phyloP scores from a whole-genome alignment of 2,888 invertebrate genomes.

The Callinectes sapidus region DNA sequence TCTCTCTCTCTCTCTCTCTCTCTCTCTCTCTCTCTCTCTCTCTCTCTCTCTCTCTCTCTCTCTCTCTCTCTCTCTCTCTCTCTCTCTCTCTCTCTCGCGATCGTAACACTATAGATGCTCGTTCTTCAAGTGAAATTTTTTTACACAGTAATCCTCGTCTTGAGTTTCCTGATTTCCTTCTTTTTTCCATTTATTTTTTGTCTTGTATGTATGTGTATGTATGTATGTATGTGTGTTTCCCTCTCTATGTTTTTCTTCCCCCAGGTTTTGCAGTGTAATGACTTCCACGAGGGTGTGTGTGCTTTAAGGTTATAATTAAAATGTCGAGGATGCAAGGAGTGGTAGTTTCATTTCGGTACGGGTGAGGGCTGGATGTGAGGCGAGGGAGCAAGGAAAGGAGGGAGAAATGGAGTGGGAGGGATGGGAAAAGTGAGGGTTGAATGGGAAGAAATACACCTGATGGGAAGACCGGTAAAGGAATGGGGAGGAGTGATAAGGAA shows the following conservation, averaged over 20 bases:
- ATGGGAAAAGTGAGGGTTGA: neutral
- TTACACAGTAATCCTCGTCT: neutral
- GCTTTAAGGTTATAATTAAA: constrained; percentile 28
- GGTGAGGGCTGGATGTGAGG: neutral
- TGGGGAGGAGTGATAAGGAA: neutral
- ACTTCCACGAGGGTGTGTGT: neutral
- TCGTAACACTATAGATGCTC: no score
- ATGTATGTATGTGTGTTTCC: neutral
- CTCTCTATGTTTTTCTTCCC: neutral
- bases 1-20: constrained; percentile 35
- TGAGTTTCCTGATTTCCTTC: neutral
- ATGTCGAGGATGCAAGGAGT: neutral
- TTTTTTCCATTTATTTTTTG: neutral
- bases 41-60: neutral
- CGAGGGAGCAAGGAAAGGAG: neutral
- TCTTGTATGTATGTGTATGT: neutral
- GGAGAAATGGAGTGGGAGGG: neutral
- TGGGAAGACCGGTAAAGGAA: neutral
- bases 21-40: constrained; percentile 37
- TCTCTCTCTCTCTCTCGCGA: constrained; percentile 3
- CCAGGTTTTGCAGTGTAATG: neutral
- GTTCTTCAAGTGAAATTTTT: neutral
- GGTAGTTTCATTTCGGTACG: neutral
- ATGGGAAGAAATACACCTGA: neutral
- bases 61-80: neutral